These are phyloP conservation scores for Aphaenogaster floridana DNA, from an alignment of 1,140 invertebrate species.

Conservation along the genomic window DNA sequence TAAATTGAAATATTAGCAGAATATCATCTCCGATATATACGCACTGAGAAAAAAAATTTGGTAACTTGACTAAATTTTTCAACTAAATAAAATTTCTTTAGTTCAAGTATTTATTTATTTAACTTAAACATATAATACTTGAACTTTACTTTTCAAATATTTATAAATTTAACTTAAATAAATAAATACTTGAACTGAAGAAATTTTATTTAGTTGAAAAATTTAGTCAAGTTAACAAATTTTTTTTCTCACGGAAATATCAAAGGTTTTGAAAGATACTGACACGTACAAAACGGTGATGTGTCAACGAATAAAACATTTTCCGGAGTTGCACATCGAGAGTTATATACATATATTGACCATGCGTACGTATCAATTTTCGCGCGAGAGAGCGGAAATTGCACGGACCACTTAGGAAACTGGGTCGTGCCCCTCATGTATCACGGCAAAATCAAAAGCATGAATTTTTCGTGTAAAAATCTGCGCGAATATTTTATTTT, in stretches of 20 bases:
- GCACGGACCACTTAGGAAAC: background rate
- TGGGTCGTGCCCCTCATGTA: background rate
- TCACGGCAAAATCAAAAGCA: background rate
- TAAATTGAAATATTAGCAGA: background rate
- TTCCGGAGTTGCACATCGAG: background rate
- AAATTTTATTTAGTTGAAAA: no score
- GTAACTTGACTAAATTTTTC: no score
- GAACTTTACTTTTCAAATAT: no score
- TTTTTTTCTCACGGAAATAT: background rate
- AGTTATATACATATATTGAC: background rate
- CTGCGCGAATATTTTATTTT: background rate
- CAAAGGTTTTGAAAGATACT: background rate
- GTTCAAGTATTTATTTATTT: no score
- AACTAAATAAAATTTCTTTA: no score
- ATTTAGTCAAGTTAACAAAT: no score
- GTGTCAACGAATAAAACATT: slow-evolving; percentile 26
- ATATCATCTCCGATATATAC: background rate
- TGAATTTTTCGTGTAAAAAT: background rate
- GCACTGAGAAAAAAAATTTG: no score
- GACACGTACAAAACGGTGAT: background rate
- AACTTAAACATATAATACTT: no score
- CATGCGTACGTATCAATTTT: background rate
- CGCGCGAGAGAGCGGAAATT: background rate
- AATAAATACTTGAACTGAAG: no score
- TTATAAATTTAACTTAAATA: no score